Conservation (phyloP, 2,113 vertebrate genomes). For the Neodon shergylaensis region DNA sequence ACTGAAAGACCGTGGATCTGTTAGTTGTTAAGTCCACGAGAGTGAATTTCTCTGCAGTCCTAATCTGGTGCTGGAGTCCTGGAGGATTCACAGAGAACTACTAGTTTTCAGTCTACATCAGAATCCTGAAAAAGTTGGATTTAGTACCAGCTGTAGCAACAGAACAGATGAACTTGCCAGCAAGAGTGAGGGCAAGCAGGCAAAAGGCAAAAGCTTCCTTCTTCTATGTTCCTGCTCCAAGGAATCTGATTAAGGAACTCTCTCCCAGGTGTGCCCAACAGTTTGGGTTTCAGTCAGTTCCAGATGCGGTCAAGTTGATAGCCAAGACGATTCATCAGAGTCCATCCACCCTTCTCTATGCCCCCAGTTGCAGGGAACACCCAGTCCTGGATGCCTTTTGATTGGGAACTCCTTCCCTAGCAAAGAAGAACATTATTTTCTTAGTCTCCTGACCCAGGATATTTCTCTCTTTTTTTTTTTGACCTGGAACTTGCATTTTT, state of each 20-base stretch:
- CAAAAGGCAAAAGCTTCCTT: not conserved
- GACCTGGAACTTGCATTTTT: too few relatives aligned
- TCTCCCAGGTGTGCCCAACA: not conserved
- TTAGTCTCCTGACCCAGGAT: not conserved
- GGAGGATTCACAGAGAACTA: not conserved
- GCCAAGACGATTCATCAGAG: not conserved
- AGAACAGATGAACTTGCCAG: not conserved
- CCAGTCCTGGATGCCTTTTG: not conserved
- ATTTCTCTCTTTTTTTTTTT: too few relatives aligned
- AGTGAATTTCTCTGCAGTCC: not conserved
- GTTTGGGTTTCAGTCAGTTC: not conserved
- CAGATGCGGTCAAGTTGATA: not conserved
- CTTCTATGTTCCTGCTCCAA: not conserved
- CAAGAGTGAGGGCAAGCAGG: not conserved
- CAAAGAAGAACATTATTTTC: not conserved
- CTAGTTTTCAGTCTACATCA: not conserved
- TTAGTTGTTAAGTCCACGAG: not conserved
- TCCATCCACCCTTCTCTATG: not conserved
- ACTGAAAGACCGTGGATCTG: not conserved
- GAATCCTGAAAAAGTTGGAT: not conserved
- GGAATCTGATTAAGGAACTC: not conserved
- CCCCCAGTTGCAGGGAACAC: not conserved
- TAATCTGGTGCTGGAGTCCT: not conserved
- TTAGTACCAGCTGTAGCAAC: not conserved
- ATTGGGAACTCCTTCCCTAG: rapidly evolving